A percentile compares a stretch with the other conserved stretches of the same genome.
Evolutionary conservation across 2,888 invertebrate genomes (phyloP).

Genomic region (Chromoteleia sp.): DNA sequence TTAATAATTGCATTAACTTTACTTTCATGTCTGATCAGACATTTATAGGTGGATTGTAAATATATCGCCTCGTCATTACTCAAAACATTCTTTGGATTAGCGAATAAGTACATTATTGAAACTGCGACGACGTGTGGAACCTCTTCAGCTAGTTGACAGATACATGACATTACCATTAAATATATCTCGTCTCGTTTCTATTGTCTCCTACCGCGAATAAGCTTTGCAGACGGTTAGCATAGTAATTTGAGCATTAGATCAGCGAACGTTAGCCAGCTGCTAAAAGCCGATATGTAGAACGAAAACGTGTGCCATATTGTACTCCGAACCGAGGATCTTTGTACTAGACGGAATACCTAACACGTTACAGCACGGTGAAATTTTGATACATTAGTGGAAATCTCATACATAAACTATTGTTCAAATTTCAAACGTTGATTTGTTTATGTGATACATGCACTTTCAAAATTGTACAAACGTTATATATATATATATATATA

Average conservation of each 20-base stretch:
- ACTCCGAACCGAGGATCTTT: slow-evolving; percentile 38
- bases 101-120: slow-evolving; percentile 75
- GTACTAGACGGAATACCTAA: slow-evolving; percentile 33
- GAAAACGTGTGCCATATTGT: slow-evolving; percentile 48
- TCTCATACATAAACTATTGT: slow-evolving; percentile 31
- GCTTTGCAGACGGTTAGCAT: slow-evolving; percentile 53
- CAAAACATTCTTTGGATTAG: slow-evolving; percentile 20
- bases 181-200: slow-evolving; percentile 62
- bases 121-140: slow-evolving; percentile 38
- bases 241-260: slow-evolving; percentile 65
- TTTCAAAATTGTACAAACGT: not conserved
- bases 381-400: slow-evolving; percentile 39
- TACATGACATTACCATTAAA: slow-evolving; percentile 75
- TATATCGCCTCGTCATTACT: too few species aligned
- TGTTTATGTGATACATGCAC: not conserved
- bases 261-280: slow-evolving; percentile 56
- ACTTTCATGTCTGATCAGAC: too few species aligned
- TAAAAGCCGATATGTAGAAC: slow-evolving; percentile 52
- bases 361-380: slow-evolving; percentile 9
- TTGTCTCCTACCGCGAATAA: slow-evolving; percentile 42
- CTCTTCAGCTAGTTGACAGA: slow-evolving; percentile 69
- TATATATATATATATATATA: too few species aligned
- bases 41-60: too few species aligned
- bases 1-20: too few species aligned
- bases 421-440: slow-evolving; percentile 10